phyloP scores from a whole-genome alignment of 2,888 invertebrate genomes.

The Dynastes tityus region DNA sequence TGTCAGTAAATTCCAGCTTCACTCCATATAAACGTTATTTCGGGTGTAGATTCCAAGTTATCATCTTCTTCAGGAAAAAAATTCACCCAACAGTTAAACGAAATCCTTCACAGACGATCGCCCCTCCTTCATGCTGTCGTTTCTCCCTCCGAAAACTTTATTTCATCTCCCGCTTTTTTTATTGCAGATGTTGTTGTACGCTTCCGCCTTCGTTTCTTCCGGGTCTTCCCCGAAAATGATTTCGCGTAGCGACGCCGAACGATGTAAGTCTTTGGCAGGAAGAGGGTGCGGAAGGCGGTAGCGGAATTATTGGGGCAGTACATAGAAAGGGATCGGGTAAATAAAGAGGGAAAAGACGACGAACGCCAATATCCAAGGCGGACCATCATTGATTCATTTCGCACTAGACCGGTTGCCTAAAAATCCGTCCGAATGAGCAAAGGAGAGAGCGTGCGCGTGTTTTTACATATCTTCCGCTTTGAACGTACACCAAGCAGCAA shows the following conservation, averaged over 20 bases:
- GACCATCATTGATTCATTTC: slow-evolving; percentile 58
- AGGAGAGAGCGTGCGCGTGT: not conserved
- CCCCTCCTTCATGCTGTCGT: not conserved
- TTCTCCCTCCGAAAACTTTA: not conserved
- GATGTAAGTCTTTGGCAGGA: slow-evolving; percentile 23
- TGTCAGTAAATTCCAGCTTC: not conserved
- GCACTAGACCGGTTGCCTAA: slow-evolving; percentile 58
- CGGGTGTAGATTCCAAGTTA: slow-evolving; percentile 1
- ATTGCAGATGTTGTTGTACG: not conserved
- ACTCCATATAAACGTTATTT: not conserved
- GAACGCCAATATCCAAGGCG: slow-evolving; percentile 12
- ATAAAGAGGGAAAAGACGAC: slow-evolving; percentile 2
- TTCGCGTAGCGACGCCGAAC: not conserved
- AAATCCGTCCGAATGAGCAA: slow-evolving; percentile 47
- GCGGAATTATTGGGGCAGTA: not conserved
- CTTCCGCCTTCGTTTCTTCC: slow-evolving; percentile 1
- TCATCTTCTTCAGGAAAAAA: not conserved
- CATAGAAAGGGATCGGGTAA: slow-evolving; percentile 4
- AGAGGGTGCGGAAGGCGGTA: slow-evolving; percentile 3
- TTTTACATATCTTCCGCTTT: not conserved
- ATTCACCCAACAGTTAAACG: not conserved
- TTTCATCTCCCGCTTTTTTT: not conserved
- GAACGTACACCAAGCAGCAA: too few species aligned
- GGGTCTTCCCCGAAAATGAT: slow-evolving; percentile 23
- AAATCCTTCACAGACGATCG: slow-evolving; percentile 10